Evolutionary conservation across 1,140 invertebrate species (phyloP).

Genomic region (Battus philenor): DNA sequence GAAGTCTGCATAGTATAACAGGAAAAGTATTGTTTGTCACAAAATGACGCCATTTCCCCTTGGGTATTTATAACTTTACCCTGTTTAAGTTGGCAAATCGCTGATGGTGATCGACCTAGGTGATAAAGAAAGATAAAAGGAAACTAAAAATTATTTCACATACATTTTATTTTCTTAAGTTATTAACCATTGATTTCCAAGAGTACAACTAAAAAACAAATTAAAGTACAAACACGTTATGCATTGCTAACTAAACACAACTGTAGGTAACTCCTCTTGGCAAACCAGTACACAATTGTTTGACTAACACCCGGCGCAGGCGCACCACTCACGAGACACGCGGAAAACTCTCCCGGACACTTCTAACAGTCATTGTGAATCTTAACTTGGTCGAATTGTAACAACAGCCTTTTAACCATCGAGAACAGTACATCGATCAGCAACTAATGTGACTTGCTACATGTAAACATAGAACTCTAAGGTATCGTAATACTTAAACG

Average conservation of each 20-base stretch:
- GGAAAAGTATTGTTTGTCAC: no score
- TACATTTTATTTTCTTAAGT: conserved; percentile 76
- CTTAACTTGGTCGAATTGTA: conserved; percentile 66
- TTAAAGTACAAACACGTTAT: conserved; percentile 76
- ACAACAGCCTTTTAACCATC: conserved; percentile 60
- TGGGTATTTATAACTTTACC: no score
- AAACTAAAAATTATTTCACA: conserved; percentile 58
- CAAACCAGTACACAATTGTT: conserved; percentile 66
- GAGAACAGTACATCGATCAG: conserved; percentile 61
- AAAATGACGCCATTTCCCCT: no score
- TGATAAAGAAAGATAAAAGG: conserved; percentile 7
- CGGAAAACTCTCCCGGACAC: conserved; percentile 38
- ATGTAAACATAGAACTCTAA: conserved; percentile 60
- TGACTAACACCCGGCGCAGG: conserved; percentile 72
- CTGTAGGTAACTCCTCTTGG: conserved; percentile 75
- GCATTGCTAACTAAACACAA: conserved; percentile 74
- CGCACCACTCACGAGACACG: conserved; percentile 66
- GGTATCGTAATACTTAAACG: conserved; percentile 64
- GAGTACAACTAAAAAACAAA: conserved; percentile 76
- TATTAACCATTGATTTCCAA: conserved; percentile 76
- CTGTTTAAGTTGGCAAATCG: no score
- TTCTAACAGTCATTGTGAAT: conserved; percentile 48
- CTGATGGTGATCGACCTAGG: no score
- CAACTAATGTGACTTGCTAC: conserved; percentile 67
- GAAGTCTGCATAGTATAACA: no score